phyloP scores from a whole-genome alignment of 1,140 invertebrate genomes.

The Brachionus rubens region DNA sequence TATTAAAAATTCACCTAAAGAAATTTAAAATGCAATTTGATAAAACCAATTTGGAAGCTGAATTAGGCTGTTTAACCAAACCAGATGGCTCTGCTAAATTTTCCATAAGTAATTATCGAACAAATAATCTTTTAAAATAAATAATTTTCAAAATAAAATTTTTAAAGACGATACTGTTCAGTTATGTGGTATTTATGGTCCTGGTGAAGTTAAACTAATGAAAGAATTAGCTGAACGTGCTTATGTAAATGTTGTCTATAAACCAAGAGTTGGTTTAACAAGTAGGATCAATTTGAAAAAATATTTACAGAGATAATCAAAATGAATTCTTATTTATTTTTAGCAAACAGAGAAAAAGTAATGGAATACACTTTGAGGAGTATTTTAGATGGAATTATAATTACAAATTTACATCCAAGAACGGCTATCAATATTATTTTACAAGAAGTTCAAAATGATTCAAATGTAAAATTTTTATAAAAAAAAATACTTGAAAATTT shows the following conservation, averaged over 20 bases:
- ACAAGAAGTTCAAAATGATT: slow-evolving; percentile 80
- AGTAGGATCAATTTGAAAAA: slow-evolving; percentile 57
- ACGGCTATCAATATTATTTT: slow-evolving; percentile 73
- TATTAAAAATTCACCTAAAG: neutral
- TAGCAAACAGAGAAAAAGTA: slow-evolving; percentile 69
- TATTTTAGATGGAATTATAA: slow-evolving; percentile 71
- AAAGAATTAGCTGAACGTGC: slow-evolving; percentile 76
- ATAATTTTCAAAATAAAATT: neutral
- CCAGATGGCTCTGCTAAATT: slow-evolving; percentile 44
- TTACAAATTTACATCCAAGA: slow-evolving; percentile 71
- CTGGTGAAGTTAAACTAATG: slow-evolving; percentile 72
- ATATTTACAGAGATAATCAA: neutral
- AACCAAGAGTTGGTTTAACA: slow-evolving; percentile 72
- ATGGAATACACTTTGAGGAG: slow-evolving; percentile 72
- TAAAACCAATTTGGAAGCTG: slow-evolving; percentile 13
- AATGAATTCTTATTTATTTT: slow-evolving; percentile 48
- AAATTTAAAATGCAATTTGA: slow-evolving; percentile 10
- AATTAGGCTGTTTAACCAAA: slow-evolving; percentile 23
- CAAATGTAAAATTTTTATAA: slow-evolving; percentile 66
- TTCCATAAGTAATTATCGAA: neutral
- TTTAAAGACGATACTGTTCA: slow-evolving; percentile 20
- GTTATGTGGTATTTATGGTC: slow-evolving; percentile 71
- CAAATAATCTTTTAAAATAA: neutral
- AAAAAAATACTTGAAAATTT: neutral
- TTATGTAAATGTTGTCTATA: slow-evolving; percentile 73